Evolutionary conservation across 2,113 vertebrate genomes (phyloP), one percentile per base, ranked within the genome.

Genomic region (Butastur rufipennis): DNA sequence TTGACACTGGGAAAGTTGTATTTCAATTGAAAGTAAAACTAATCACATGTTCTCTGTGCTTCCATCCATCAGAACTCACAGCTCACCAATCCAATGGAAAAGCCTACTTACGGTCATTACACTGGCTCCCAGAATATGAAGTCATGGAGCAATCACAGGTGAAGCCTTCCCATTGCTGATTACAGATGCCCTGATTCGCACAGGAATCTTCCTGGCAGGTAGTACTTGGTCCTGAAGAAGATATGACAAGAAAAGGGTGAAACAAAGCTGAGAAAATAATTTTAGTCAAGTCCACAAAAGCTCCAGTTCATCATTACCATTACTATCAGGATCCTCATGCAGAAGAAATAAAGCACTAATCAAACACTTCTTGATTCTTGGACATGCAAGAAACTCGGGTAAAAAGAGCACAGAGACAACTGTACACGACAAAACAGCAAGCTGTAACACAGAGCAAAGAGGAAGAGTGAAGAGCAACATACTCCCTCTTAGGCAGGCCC

Each of bases 141-240:
- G 99, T 99, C 99, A 99, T 99, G n/a, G 99, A 98, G 94, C 99
- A 99, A 96, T 99, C 99, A 1, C 99, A 99, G 3, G 99, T 99
- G 97, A 99, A 99, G 78, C 99, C 99, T 98, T 99, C 99, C 99
- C 99, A 99, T 32, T 99, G 99, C 93, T 99, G 99, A 94, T 99
- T 99, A 88, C 99, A 99, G 91, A 99, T 99, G 2, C 99, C 99
- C 95, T 99, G 99, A 98, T 99, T 99, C 1, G 99, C 98, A 42
- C 99, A 99, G 4, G 99, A 99, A 97, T 99, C 99, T 96, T 99
- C 99, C 96, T 99, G 99, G 92, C 99, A 99, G 56, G 99, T 99
- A 25, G 99, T 99, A 80, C 99, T 99, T 0, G 99, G 99, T 56
- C 99, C 99, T 99, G 95, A 18, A 32, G 77, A 96, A 79, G 22